These are phyloP conservation scores for Pachymerium ferrugineum DNA, from an alignment of 2,888 invertebrate species.

Conservation along the genomic window DNA sequence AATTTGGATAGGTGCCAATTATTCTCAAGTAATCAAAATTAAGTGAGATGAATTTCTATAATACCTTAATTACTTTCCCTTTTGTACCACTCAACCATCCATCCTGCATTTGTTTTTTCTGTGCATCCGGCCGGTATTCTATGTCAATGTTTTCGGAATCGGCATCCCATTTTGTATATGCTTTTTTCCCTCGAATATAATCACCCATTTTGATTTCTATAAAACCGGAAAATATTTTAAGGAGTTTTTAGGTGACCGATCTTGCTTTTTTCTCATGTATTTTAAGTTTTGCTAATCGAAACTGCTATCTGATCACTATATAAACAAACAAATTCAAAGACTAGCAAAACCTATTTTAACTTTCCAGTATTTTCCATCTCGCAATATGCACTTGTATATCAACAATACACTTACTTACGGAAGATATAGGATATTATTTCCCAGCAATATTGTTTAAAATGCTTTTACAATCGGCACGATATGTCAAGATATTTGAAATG, in stretches of 20 bases:
- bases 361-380: too few species aligned
- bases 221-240: too few species aligned
- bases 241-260: too few species aligned
- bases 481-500: not conserved
- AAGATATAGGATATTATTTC: too few species aligned
- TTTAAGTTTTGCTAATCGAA: too few species aligned
- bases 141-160: slow-evolving; percentile 37
- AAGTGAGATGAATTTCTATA: not conserved
- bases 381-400: too few species aligned
- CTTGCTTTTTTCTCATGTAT: too few species aligned
- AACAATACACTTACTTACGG: too few species aligned
- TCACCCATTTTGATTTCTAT: slow-evolving; percentile 35
- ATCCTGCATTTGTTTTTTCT: slow-evolving; percentile 9
- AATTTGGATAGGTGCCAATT: not conserved
- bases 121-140: slow-evolving; percentile 34
- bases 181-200: slow-evolving; percentile 38
- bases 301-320: too few species aligned
- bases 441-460: too few species aligned
- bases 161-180: slow-evolving; percentile 39
- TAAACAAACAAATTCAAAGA: too few species aligned
- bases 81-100: slow-evolving; percentile 36
- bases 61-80: slow-evolving; percentile 37
- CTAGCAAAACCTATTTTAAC: too few species aligned
- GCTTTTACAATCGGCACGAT: not conserved
- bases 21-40: not conserved